Evolutionary conservation across 1,140 invertebrate species (phyloP).

Genomic region (Aricia agestis): DNA sequence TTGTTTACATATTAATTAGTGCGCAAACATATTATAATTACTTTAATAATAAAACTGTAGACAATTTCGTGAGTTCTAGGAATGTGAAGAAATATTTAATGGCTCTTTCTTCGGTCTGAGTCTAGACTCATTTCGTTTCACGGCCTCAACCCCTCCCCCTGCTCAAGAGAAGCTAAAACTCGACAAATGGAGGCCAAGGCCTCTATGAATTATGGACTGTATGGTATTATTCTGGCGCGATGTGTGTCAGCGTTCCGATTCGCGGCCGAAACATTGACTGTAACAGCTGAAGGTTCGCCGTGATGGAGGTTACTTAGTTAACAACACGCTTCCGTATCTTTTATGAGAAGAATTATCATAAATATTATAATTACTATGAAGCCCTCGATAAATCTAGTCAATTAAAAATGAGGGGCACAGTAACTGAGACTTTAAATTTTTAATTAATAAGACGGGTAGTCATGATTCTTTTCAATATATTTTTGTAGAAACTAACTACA

Average conservation of each 20-base stretch:
- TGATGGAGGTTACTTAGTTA: conserved; percentile 55
- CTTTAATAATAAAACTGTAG: too few species aligned
- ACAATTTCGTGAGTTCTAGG: not conserved
- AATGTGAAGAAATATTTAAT: not conserved
- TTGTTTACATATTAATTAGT: too few species aligned
- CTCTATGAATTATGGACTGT: conserved; percentile 72
- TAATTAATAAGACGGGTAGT: not conserved
- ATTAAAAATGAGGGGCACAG: not conserved
- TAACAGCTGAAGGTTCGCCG: conserved; percentile 63
- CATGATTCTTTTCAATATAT: too few species aligned
- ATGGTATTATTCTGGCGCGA: conserved; percentile 68
- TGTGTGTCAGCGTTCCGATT: conserved; percentile 65
- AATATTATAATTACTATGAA: conserved; percentile 20
- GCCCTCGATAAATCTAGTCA: conserved; percentile 6
- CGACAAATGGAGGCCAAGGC: conserved; percentile 66
- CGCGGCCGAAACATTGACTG: conserved; percentile 68
- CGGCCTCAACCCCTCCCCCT: conserved; percentile 8
- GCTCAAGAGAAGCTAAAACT: conserved; percentile 29
- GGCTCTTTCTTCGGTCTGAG: conserved; percentile 11
- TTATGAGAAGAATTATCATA: conserved; percentile 26
- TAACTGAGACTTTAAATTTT: conserved; percentile 4
- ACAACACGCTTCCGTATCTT: conserved; percentile 52
- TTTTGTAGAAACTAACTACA: too few species aligned
- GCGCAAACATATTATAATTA: too few species aligned
- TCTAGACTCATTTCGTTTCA: conserved; percentile 27